Base-by-base conservation (phyloP, 2,113 vertebrate species). In the Carollia perspicillata region DNA sequence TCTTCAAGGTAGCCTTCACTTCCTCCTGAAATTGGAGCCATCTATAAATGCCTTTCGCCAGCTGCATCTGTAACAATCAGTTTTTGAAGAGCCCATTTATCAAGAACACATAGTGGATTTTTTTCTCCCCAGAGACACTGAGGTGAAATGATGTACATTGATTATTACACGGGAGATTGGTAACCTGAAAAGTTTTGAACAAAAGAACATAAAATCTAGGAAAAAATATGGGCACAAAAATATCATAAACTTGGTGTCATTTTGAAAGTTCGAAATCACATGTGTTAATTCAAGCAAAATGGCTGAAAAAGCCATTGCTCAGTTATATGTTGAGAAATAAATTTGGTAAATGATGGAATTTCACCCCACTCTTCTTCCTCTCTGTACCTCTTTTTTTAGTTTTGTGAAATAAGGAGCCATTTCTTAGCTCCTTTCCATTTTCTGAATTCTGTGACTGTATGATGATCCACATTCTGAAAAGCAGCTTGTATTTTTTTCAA, bases 221-320 rank as follows among this genome's bases (percentile, higher is more conserved):
- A 86, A 89, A 75, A 77, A 65, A 93, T 42, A 55, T 35, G n/a
- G 60, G 37, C n/a, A 63, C 33, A 58, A 51, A 51, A 75, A 47
- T 88, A 55, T 79, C 26, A 72, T 95, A 77, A 72, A 69, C 22
- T 49, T 77, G 47, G 44, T 33, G 37, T 85, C 37, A 80, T 88
- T 87, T 89, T 96, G 51, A 79, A 95, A 75, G 55, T 75, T 68
- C 84, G 89, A 79, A 88, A 40, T 91, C 33, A n/a, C 79, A 26
- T 87, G 20, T 75, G 55, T 74, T 63, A 49, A 84, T 33, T 65
- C n/a, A 58, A 49, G 16, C 16, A 63, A 81, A 89, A 89, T 51
- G 58, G 65, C 33, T 63, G 37, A 44, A 63, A 63, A 81, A 37
- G 72, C n/a, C 10, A 20, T 33, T 75, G 40, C 55, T 89, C 74